Percentiles rank a stretch among this genome's conserved stretches.
Evolutionary conservation across 2,113 vertebrate species (phyloP).

Genomic region (Gorsachius goisagi): DNA sequence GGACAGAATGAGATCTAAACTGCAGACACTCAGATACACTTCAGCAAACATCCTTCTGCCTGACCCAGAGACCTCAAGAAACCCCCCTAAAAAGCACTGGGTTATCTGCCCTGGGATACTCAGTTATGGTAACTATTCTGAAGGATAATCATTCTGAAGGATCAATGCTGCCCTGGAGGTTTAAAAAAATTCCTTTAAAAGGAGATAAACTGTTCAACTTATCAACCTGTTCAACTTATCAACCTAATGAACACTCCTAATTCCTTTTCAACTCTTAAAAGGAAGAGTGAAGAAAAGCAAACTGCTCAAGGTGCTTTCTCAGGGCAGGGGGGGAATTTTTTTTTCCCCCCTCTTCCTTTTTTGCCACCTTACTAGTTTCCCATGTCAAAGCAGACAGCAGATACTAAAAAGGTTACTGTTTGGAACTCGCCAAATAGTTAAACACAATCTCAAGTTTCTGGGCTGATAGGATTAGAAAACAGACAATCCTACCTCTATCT

Average conservation of each 20-base stretch:
- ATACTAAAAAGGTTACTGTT: not conserved
- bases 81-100: not conserved
- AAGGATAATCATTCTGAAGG: not conserved
- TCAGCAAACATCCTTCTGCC: not conserved
- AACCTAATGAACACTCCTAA: not conserved
- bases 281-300: not conserved
- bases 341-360: not conserved
- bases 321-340: too few species aligned
- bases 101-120: not conserved
- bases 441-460: not conserved
- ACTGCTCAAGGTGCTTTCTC: not conserved
- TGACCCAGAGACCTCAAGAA: not conserved
- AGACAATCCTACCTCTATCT: slow-evolving; percentile 82
- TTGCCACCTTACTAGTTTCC: not conserved
- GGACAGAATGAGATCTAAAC: not conserved
- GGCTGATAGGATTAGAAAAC: not conserved
- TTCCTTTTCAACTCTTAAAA: not conserved
- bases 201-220: not conserved
- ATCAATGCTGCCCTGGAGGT: not conserved
- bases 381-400: not conserved
- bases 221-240: not conserved
- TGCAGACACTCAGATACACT: not conserved
- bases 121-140: not conserved
- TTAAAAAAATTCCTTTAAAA: not conserved
- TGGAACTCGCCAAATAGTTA: not conserved